These are phyloP conservation scores for Punctoribates punctum DNA, from an alignment of 2,888 invertebrate genomes.

Conservation along the genomic window DNA sequence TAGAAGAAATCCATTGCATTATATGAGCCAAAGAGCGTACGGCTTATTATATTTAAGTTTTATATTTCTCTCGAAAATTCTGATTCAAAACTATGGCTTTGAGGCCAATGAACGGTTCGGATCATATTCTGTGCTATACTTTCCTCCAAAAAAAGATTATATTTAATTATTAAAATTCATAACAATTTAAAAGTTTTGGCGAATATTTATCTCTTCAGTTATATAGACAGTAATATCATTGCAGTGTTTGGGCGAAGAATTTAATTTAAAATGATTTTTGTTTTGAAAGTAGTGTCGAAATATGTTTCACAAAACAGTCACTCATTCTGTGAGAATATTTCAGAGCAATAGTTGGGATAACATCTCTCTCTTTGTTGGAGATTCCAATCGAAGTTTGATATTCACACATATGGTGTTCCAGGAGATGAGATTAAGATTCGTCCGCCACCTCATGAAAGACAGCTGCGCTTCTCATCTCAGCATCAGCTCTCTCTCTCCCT, in stretches of 20 bases:
- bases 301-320: background rate
- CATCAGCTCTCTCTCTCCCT: conserved; percentile 5
- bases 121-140: background rate
- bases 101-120: background rate
- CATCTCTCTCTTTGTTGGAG: background rate
- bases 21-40: background rate
- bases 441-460: conserved; percentile 35
- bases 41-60: conserved; percentile 8
- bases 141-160: background rate
- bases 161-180: conserved; percentile 11
- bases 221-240: background rate
- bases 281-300: background rate
- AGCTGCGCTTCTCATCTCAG: conserved; percentile 25
- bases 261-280: background rate
- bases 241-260: background rate
- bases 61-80: background rate
- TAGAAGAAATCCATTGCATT: conserved; percentile 1
- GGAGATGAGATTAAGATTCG: conserved; percentile 32
- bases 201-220: background rate
- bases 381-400: conserved; percentile 29
- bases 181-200: background rate
- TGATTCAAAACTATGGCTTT: background rate
- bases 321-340: conserved; percentile 9
- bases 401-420: conserved; percentile 32
- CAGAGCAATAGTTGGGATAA: background rate